Conservation (phyloP, 2,113 vertebrate genomes). For the Pangasianodon gigas region DNA sequence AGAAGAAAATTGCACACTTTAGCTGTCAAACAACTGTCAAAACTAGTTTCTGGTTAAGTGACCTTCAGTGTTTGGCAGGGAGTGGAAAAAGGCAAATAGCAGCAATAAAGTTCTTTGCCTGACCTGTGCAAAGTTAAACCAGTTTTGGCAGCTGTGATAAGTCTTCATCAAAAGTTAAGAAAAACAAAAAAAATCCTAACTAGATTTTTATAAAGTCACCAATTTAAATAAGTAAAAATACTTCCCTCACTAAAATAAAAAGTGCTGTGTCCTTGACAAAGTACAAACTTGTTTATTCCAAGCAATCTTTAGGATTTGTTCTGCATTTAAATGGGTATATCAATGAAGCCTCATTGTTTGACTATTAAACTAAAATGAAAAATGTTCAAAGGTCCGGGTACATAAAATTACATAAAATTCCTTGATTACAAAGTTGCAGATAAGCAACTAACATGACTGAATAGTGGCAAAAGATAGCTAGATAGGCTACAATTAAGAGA, state of each 20-base stretch:
- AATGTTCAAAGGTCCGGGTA: neutral
- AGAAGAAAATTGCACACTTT: slow-evolving; percentile 24
- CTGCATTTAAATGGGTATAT: neutral
- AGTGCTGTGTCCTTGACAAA: neutral
- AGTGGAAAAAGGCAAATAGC: neutral
- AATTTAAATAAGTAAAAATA: neutral
- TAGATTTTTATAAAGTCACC: neutral
- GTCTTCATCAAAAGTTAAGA: neutral
- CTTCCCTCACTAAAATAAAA: neutral
- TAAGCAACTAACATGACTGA: neutral
- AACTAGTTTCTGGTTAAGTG: slow-evolving; percentile 29
- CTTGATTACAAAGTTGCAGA: neutral
- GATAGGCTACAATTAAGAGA: too few relatives aligned
- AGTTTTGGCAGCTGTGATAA: slow-evolving; percentile 11
- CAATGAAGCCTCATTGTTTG: neutral
- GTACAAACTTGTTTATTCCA: neutral
- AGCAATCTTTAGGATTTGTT: neutral
- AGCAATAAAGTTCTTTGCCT: neutral
- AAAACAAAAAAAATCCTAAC: neutral
- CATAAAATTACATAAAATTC: neutral
- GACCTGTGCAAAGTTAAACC: neutral
- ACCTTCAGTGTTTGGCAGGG: slow-evolving; percentile 27
- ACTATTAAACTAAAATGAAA: neutral
- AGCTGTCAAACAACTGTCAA: slow-evolving; percentile 30
- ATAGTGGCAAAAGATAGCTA: neutral